phyloP scores from a whole-genome alignment of 2,888 invertebrate species.

The Diadromus collaris region DNA sequence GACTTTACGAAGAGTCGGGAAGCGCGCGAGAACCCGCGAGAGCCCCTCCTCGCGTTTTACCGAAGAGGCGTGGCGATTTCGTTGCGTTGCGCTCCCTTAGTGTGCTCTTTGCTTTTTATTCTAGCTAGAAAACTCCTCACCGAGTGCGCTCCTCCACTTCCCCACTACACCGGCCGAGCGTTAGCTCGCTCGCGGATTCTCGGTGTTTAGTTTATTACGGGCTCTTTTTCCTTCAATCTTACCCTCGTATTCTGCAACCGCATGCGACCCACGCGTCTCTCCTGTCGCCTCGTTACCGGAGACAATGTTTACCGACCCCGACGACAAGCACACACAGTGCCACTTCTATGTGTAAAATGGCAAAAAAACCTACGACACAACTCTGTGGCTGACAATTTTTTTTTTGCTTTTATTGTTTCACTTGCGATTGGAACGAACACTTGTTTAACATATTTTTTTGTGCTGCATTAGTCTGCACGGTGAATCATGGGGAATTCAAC shows the following conservation, averaged over 20 bases:
- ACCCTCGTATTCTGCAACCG: constrained; percentile 1
- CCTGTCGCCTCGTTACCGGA: background rate
- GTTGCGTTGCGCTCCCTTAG: constrained; percentile 10
- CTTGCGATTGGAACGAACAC: background rate
- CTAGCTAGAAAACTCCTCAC: constrained; percentile 1
- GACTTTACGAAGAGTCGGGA: constrained; percentile 69
- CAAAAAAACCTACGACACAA: background rate
- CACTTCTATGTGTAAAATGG: background rate
- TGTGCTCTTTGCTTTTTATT: background rate
- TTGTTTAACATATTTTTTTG: background rate
- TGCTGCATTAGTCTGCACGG: background rate
- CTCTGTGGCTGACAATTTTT: no score
- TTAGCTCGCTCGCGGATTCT: background rate
- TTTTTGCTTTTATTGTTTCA: background rate
- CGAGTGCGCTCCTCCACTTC: background rate
- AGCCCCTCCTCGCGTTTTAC: constrained; percentile 22
- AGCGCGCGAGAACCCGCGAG: constrained; percentile 51
- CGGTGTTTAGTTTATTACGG: background rate
- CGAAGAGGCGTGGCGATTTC: constrained; percentile 20
- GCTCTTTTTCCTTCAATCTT: constrained; percentile 12
- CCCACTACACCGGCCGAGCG: background rate
- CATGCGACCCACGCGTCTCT: background rate
- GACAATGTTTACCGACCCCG: constrained; percentile 4
- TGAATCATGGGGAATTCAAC: constrained; percentile 14
- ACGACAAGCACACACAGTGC: background rate